These are phyloP conservation scores for Nasalis larvatus DNA, from an alignment of 2,113 vertebrate species.

Conservation along the genomic window DNA sequence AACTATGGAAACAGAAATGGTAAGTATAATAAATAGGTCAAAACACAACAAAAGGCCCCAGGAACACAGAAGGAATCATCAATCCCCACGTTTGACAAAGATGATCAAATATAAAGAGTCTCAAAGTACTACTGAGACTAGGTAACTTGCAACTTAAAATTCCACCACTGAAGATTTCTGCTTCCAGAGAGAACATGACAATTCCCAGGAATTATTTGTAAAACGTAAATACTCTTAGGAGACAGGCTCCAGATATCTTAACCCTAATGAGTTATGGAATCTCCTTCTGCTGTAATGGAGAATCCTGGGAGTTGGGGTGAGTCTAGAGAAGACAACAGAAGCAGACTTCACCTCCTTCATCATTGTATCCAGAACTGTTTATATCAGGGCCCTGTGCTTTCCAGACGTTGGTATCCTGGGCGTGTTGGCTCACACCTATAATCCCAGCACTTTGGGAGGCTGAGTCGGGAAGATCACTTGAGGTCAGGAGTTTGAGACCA, in stretches of 20 bases:
- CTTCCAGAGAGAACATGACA: neutral
- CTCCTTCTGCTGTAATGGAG: neutral
- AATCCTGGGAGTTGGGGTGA: neutral
- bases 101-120: neutral
- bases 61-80: neutral
- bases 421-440: too few relatives aligned
- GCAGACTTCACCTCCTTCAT: neutral
- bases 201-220: neutral
- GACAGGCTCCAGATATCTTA: neutral
- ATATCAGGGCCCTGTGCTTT: neutral
- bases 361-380: neutral
- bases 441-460: too few relatives aligned
- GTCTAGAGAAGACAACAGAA: neutral
- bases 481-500: too few relatives aligned
- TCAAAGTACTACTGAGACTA: neutral
- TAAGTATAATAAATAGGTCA: neutral
- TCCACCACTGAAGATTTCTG: neutral
- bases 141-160: neutral
- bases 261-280: neutral
- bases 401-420: too few relatives aligned
- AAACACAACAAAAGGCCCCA: neutral
- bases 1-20: neutral
- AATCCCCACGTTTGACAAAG: neutral
- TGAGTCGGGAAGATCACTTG: too few relatives aligned
- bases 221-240: neutral